These are phyloP conservation scores for Trogon surrucura DNA, from an alignment of 2,113 vertebrate genomes.

Conservation along the genomic window DNA sequence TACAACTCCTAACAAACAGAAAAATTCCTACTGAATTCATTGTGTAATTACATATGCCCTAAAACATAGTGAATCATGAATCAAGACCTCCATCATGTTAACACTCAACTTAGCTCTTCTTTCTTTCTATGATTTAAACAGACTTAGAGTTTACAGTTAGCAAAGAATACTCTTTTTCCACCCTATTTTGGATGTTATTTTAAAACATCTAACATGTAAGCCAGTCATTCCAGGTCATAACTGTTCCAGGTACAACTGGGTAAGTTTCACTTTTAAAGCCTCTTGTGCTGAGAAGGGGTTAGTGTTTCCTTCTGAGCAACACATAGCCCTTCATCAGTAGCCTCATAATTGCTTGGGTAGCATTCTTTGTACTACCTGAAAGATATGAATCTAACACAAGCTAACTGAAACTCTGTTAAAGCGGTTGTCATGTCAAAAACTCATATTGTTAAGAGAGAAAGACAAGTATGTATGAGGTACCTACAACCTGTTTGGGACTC, in stretches of 20 bases:
- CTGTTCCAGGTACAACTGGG: not conserved
- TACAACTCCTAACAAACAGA: not conserved
- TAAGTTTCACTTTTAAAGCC: not conserved
- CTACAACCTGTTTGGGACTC: not conserved
- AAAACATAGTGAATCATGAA: not conserved
- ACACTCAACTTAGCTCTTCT: not conserved
- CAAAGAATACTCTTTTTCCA: not conserved
- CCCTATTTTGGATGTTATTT: not conserved
- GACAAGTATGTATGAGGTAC: not conserved
- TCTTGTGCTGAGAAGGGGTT: not conserved
- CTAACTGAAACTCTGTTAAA: not conserved
- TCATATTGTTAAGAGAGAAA: not conserved
- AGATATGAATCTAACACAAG: not conserved
- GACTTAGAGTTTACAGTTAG: not conserved
- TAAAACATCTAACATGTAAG: not conserved
- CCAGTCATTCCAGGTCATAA: not conserved
- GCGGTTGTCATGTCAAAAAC: not conserved
- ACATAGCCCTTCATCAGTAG: not conserved
- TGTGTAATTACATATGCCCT: not conserved
- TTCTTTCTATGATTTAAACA: not conserved
- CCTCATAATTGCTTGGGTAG: not conserved
- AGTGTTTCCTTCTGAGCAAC: not conserved
- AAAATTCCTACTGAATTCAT: accelerated
- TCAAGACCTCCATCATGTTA: not conserved
- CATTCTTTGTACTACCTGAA: not conserved